phyloP scores from a whole-genome alignment of 2,797 vertebrate genomes.

The Anabas testudineus region DNA sequence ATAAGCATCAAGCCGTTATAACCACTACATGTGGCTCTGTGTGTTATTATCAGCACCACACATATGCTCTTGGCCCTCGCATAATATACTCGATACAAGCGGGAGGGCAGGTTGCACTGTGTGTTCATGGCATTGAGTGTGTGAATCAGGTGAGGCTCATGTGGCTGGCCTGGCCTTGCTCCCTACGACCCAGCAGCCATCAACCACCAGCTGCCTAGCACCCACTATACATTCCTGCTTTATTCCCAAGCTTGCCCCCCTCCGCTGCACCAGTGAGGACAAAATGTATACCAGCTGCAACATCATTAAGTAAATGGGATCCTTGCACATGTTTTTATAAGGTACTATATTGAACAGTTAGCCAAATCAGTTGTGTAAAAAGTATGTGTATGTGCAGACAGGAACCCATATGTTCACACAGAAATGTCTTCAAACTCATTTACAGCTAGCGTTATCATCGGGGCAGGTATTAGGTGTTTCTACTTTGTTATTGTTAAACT shows the following conservation, averaged over 20 bases:
- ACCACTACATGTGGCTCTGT: constrained; percentile 22
- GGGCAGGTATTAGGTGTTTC: no score
- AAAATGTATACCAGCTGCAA: constrained; percentile 78
- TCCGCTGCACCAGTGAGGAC: constrained; percentile 52
- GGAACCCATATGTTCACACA: constrained; percentile 11
- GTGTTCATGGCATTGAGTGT: constrained; percentile 52
- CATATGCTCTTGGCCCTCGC: constrained; percentile 15
- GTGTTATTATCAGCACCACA: constrained; percentile 25
- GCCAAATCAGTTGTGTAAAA: constrained; percentile 27
- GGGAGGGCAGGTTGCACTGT: constrained; percentile 21
- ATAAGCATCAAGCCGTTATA: constrained; percentile 53
- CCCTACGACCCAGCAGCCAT: constrained; percentile 78
- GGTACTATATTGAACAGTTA: constrained; percentile 50
- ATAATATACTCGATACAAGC: constrained; percentile 33
- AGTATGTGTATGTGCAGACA: constrained; percentile 9
- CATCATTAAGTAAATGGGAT: constrained; percentile 70
- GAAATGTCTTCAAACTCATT: background rate
- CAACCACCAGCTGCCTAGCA: constrained; percentile 80
- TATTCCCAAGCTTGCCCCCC: constrained; percentile 76
- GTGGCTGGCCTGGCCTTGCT: constrained; percentile 80
- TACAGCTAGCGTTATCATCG: background rate
- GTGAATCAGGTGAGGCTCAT: constrained; percentile 87
- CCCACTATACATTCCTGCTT: constrained; percentile 84
- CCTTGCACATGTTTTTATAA: constrained; percentile 49
- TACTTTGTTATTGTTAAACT: no score